These are phyloP conservation scores for Gari tellinella DNA, from an alignment of 2,888 invertebrate species.

Conservation along the genomic window DNA sequence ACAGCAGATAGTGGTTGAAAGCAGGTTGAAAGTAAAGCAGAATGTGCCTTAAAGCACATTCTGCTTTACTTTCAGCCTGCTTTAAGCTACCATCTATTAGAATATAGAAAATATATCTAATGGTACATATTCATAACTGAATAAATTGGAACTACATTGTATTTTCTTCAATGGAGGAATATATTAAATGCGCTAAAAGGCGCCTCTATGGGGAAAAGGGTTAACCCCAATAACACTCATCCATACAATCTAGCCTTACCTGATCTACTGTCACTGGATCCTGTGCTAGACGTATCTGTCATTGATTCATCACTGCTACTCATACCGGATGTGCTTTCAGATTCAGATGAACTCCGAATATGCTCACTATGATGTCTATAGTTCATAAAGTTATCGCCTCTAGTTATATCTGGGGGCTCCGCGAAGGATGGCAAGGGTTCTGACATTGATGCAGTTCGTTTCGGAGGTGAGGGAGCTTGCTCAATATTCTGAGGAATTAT, in stretches of 20 bases:
- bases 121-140: too few relatives aligned
- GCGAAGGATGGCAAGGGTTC: conserved; percentile 65
- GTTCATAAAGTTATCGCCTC: conserved; percentile 85
- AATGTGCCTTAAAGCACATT: too few relatives aligned
- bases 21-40: too few relatives aligned
- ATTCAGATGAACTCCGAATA: conserved; percentile 77
- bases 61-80: too few relatives aligned
- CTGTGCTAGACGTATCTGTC: conserved; percentile 75
- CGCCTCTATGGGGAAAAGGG: too few relatives aligned
- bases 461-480: conserved; percentile 71
- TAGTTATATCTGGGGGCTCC: conserved; percentile 73
- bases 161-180: too few relatives aligned
- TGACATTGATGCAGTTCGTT: conserved; percentile 73
- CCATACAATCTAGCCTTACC: conserved; percentile 71
- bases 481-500: conserved; percentile 58
- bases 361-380: conserved; percentile 83
- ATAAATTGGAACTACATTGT: too few relatives aligned
- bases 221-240: too few relatives aligned
- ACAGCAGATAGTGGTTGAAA: too few relatives aligned
- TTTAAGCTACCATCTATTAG: too few relatives aligned
- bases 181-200: too few relatives aligned
- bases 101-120: too few relatives aligned
- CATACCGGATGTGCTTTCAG: conserved; percentile 79
- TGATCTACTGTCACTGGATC: conserved; percentile 78
- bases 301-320: conserved; percentile 79